Evolutionary conservation across 2,797 vertebrate species (phyloP).

Genomic region (Rousettus madagascariensis): DNA sequence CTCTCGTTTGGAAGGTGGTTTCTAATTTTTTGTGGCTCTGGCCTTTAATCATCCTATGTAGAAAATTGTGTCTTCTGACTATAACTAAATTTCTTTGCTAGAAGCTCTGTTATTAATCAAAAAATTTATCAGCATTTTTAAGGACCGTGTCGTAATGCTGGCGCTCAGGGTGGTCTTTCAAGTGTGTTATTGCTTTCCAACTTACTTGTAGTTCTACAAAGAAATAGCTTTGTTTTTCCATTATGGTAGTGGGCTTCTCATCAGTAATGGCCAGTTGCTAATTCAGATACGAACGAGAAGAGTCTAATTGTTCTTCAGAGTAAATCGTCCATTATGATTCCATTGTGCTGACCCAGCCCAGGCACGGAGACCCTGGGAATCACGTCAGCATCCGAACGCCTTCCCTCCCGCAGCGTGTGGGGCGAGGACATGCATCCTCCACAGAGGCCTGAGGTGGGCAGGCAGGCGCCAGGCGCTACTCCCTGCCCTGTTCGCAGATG

Average conservation of each 20-base stretch:
- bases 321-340: not conserved
- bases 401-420: not conserved
- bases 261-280: not conserved
- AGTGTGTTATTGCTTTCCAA: slow-evolving; percentile 49
- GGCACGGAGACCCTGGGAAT: not conserved
- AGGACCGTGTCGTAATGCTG: not conserved
- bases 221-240: slow-evolving; percentile 75
- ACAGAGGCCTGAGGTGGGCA: not conserved
- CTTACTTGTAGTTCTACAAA: slow-evolving; percentile 59
- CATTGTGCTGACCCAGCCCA: not conserved
- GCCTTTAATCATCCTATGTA: not conserved
- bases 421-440: not conserved
- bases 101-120: not conserved
- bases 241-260: not conserved
- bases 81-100: not conserved
- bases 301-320: not conserved
- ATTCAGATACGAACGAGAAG: not conserved
- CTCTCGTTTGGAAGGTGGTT: not conserved
- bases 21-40: not conserved
- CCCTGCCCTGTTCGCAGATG: not conserved
- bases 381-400: not conserved
- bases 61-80: not conserved
- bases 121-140: not conserved
- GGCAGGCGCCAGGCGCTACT: not conserved
- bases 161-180: slow-evolving; percentile 65